Conservation (phyloP, 2,888 invertebrate genomes). For the Eupithecia exiguata region DNA sequence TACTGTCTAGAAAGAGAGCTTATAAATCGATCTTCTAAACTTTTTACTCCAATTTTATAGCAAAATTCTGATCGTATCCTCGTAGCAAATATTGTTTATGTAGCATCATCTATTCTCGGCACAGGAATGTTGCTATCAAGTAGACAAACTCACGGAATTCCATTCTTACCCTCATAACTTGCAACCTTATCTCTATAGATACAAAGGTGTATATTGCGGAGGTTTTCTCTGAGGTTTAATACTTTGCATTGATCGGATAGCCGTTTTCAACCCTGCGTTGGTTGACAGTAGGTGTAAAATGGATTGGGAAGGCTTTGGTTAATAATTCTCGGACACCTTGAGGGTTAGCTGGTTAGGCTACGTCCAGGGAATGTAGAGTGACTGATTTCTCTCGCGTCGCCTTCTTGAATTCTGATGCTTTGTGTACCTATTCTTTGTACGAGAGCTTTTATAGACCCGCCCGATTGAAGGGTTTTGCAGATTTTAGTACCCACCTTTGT, state of each 20-base stretch:
- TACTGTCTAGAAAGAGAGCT: conserved; percentile 2
- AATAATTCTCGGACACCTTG: conserved; percentile 59
- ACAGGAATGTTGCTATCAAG: conserved; percentile 50
- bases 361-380: conserved; percentile 56
- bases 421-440: conserved; percentile 44
- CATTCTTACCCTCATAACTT: conserved; percentile 21
- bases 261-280: conserved; percentile 32
- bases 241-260: conserved; percentile 35
- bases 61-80: conserved; percentile 39
- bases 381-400: conserved; percentile 56
- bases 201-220: conserved; percentile 38
- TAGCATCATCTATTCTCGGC: conserved; percentile 49
- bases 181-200: conserved; percentile 24
- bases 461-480: conserved; percentile 39
- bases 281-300: conserved; percentile 34
- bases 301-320: conserved; percentile 42
- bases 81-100: conserved; percentile 48
- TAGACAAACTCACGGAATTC: conserved; percentile 50
- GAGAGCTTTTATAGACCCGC: conserved; percentile 32
- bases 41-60: conserved; percentile 30
- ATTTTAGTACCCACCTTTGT: conserved; percentile 22
- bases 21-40: conserved; percentile 13
- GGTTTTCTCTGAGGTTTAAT: conserved; percentile 39
- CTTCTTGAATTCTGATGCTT: conserved; percentile 51
- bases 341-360: conserved; percentile 59